Conservation (phyloP, 2,797 vertebrate species). For the Sphenodon punctatus region DNA sequence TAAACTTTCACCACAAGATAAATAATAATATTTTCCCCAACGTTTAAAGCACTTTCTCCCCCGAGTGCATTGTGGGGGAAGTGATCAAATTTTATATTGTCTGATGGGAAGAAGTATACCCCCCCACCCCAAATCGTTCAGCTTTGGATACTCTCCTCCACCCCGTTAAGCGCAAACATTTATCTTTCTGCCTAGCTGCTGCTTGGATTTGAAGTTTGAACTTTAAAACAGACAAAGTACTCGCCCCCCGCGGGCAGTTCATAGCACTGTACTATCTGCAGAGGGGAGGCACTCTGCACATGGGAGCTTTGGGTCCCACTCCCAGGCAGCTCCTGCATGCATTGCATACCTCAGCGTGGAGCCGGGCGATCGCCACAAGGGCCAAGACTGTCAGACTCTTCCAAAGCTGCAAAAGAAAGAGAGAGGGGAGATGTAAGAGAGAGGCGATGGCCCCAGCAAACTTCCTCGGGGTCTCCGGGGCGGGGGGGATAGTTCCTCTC, state of each 20-base stretch:
- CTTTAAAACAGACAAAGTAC: neutral
- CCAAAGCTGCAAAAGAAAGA: slow-evolving; percentile 68
- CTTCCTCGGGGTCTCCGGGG: neutral
- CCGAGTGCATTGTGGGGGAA: neutral
- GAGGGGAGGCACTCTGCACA: neutral
- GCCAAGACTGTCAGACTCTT: slow-evolving; percentile 69
- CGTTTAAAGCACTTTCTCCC: neutral
- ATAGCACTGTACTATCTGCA: too few relatives aligned
- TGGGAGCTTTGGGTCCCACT: neutral
- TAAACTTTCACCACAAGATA: neutral
- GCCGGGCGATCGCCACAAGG: too few relatives aligned
- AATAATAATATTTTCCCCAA: neutral
- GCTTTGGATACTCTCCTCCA: neutral
- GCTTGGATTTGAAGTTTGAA: neutral
- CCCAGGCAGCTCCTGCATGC: too few relatives aligned
- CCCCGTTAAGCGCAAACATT: neutral
- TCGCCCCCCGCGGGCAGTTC: too few relatives aligned
- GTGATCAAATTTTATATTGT: neutral
- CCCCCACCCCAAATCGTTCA: neutral
- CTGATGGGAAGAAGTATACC: neutral
- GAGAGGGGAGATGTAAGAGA: neutral
- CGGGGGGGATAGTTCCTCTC: neutral
- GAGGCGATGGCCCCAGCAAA: neutral
- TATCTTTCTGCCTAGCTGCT: neutral
- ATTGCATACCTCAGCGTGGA: slow-evolving; percentile 77